Evolutionary conservation across 2,113 vertebrate species (phyloP).

Genomic region (mouse (Mus musculus)): GRCm39 chr13:98576001-98576500

Average conservation of each 20-base stretch:
- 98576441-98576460: slow-evolving; percentile 9
- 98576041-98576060: background rate
- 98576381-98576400: background rate
- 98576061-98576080: background rate
- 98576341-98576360: background rate
- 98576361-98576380: background rate
- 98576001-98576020: background rate
- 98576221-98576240: background rate
- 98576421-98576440: background rate
- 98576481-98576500: background rate
- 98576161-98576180: background rate
- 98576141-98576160: background rate
- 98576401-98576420: background rate
- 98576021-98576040: background rate
- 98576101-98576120: background rate
- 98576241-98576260: background rate
- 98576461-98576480: background rate
- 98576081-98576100: no score
- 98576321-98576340: background rate
- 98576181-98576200: background rate
- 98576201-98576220: background rate
- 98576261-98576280: background rate
- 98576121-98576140: background rate
- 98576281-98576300: background rate
- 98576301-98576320: background rate